phyloP scores from a whole-genome alignment of 2,888 invertebrate species.

The Escarpia spicata region DNA sequence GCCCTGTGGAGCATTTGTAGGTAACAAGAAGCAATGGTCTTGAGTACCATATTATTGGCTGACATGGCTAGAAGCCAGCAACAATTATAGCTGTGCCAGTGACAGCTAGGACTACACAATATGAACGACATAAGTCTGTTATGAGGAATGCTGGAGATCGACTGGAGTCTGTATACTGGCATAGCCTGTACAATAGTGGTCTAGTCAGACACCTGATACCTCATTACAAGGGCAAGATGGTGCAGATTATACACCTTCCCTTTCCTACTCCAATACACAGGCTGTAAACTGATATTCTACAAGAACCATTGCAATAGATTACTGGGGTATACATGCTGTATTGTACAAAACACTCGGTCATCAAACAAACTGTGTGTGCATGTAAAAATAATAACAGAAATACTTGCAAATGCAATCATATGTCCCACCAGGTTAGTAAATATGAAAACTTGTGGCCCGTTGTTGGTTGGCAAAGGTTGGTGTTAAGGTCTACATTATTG shows the following conservation, averaged over 20 bases:
- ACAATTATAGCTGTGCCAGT: neutral
- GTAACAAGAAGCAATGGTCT: neutral
- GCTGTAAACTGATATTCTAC: neutral
- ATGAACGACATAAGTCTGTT: neutral
- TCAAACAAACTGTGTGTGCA: neutral
- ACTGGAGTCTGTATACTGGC: neutral
- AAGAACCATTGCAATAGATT: neutral
- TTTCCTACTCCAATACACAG: neutral
- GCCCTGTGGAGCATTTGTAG: slow-evolving; percentile 1
- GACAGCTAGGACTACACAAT: neutral
- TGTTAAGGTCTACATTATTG: too few species aligned
- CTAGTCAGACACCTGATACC: neutral
- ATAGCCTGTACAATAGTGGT: neutral
- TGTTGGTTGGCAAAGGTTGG: too few species aligned
- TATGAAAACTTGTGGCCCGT: too few species aligned
- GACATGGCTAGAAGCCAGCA: neutral
- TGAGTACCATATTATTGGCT: neutral
- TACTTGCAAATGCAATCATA: neutral
- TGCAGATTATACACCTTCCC: neutral
- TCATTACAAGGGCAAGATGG: neutral
- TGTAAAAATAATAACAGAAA: neutral
- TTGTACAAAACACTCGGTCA: neutral
- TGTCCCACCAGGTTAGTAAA: too few species aligned
- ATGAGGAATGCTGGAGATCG: neutral
- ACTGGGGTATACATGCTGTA: neutral